Evolutionary conservation across 92 coral and sea anemone genomes (phyloP), one percentile per base, ranked within the genome.

Genomic region (Pocillopora grandis): DNA sequence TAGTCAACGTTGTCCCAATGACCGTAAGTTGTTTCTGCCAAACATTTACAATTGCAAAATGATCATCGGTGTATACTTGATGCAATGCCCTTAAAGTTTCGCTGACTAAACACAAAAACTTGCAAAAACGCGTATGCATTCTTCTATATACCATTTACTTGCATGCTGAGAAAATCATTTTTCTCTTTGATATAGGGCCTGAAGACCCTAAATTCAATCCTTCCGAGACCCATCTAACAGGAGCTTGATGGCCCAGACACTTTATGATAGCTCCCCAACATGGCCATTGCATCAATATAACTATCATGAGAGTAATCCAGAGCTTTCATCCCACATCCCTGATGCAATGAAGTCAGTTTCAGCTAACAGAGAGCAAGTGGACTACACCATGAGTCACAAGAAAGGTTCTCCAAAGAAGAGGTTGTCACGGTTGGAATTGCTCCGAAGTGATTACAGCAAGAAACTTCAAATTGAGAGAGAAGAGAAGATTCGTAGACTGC

Each of bases 391-490:
- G 98, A 87, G 89, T 31, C 77, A 75, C 66, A 87, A 81, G 10
- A 72, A 76, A 63, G 78, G 60, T 62, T 57, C 78, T 20, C 84
- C 86, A 6, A 89, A 85, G 58, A 76, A 87, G 83, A 90, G 90
- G 85, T 66, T 88, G 7, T 92, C 99, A 52, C 95, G 94, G 8
- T 88, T 96, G 59, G 94, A 94, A 76, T 70, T 96, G 48, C 94
- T 96, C 81, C 90, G 88, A 78, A 83, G 85, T 70, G 90, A 96
- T 76, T 94, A 81, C 77, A 94, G 86, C 66, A 90, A 93, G 84
- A 94, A 90, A 87, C 93, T 96, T 62, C 92, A 90, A 71, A 92
- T 84, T 66, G 97, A 94, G 68, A 88, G 89, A 64, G 93, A 96
- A 63, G 95, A 94, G 65, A 89, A 88, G 86, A 87, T 90, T 37